phyloP scores from a whole-genome alignment of 2,888 invertebrate genomes.

The Temnothorax ravouxi region DNA sequence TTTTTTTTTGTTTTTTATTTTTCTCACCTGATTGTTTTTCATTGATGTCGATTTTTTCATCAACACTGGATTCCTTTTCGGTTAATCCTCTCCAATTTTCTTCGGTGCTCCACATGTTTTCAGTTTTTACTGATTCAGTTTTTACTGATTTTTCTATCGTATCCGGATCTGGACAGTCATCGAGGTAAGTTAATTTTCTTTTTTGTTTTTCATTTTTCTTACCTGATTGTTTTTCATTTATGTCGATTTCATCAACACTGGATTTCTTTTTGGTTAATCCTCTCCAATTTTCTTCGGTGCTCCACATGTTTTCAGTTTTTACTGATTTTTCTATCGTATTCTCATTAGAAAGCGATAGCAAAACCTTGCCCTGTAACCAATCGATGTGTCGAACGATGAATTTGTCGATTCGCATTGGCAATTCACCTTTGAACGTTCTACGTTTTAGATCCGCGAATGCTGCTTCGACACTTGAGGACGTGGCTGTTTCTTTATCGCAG shows the following conservation, averaged over 20 bases:
- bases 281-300: too few relatives aligned
- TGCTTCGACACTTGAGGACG: neutral
- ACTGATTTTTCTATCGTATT: neutral
- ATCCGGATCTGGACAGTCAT: neutral
- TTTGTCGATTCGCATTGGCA: constrained; percentile 15
- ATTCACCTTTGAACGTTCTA: neutral
- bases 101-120: too few relatives aligned
- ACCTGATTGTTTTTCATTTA: too few relatives aligned
- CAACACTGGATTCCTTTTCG: too few relatives aligned
- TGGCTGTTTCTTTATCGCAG: neutral
- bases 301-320: too few relatives aligned
- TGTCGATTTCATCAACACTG: too few relatives aligned
- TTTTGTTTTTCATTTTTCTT: neutral
- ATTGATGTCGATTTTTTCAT: too few relatives aligned
- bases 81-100: too few relatives aligned
- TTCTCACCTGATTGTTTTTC: neutral
- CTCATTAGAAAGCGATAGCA: neutral
- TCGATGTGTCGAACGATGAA: constrained; percentile 8
- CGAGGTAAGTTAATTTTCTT: constrained; percentile 4
- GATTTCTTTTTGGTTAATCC: too few relatives aligned
- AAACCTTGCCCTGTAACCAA: neutral
- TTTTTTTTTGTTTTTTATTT: neutral
- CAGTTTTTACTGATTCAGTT: too few relatives aligned
- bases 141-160: neutral
- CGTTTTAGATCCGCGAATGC: neutral